Base-by-base conservation (phyloP, 35 echinoderm and acorn worm genomes). In the Heliocidaris erythrogramma region DNA sequence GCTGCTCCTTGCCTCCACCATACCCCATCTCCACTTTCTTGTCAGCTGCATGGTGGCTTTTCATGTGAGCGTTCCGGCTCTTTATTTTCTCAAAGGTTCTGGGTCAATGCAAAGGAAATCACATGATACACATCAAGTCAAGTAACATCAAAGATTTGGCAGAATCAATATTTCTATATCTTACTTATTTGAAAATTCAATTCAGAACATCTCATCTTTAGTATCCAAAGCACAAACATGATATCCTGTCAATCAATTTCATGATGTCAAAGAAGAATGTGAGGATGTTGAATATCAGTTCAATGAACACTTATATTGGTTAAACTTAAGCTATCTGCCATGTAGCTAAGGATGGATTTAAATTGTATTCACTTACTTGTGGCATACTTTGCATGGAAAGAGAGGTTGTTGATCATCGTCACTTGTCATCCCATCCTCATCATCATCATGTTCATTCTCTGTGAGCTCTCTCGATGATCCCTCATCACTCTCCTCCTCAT, bases 31-130 rank as follows among this genome's bases (percentile, higher is more conserved):
- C 47, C 30, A 84, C 94, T 49, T 78, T 94, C 29, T 69, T 88
- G 5, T 98, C 97, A 27, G 89, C 32, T 48, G 88, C 94, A 24
- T 94, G 94, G 49, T 99, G 98, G 88, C 94, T 97, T 94, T 97
- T 99, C 98, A 99, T 99, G 98, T 99, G 98, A 9, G 97, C 97
- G 94, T 96, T 99, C 17, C 98, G 96, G 50, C 98, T 99, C 94
- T 97, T 97, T 2, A 99, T 94, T 65, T 99, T 99, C 92, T 95
- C 49, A 93, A 99, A 99, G 5, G 95, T 97, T 27, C 98, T 99
- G 98, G 5, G 69, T 42, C 35, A 42, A 1, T 42, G 35, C 35
- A 42, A 42, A 42, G 35, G 35, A 42, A n/a, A n/a, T 78, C 21
- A 78, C 27, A 56, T 56, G 52, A 56, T 56, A 56, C 52, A 56